These are phyloP conservation scores for Drosophila stalkeri DNA, from an alignment of 2,888 invertebrate species.

Conservation along the genomic window DNA sequence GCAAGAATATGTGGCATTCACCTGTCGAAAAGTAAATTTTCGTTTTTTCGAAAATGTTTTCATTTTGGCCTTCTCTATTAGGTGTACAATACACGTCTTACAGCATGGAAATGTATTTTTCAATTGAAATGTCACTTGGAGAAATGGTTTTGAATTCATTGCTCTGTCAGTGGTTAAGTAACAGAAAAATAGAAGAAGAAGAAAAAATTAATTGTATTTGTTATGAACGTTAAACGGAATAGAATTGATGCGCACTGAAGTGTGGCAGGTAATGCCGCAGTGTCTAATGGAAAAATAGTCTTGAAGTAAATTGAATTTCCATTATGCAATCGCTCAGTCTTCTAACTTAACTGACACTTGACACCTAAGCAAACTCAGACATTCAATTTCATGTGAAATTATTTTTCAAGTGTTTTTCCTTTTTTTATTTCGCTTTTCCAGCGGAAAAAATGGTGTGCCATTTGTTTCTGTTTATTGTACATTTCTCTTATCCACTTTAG, in stretches of 20 bases:
- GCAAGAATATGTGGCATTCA: not conserved
- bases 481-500: constrained; percentile 66
- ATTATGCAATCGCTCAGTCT: constrained; percentile 69
- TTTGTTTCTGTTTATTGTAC: constrained; percentile 71
- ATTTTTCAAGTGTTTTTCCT: constrained; percentile 54
- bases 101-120: constrained; percentile 3
- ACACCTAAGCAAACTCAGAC: constrained; percentile 72
- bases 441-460: constrained; percentile 57
- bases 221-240: constrained; percentile 25
- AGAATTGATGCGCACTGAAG: constrained; percentile 23
- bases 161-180: constrained; percentile 22
- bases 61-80: not conserved
- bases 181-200: constrained; percentile 12
- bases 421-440: constrained; percentile 14
- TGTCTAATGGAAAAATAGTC: constrained; percentile 30
- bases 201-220: constrained; percentile 37
- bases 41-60: not conserved
- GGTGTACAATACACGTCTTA: not conserved
- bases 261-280: constrained; percentile 25
- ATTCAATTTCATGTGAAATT: constrained; percentile 74
- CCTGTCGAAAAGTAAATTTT: constrained; percentile 5
- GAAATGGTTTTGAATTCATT: constrained; percentile 3
- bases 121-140: constrained; percentile 21
- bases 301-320: constrained; percentile 66
- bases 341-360: constrained; percentile 71